Percentiles rank a stretch among this genome's conserved stretches.
Conservation (phyloP, 2,888 invertebrate genomes). For the Endomychus coccineus region DNA sequence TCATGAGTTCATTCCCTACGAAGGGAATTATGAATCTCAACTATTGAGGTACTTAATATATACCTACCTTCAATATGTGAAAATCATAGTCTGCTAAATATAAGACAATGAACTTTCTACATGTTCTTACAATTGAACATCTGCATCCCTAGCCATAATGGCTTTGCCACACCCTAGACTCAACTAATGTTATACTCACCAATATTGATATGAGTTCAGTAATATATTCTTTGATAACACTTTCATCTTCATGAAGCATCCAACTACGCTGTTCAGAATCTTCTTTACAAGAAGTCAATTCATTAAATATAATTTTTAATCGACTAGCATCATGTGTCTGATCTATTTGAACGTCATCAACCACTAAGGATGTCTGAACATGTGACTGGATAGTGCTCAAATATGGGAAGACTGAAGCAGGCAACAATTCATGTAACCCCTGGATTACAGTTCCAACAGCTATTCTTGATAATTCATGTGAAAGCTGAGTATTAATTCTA, state of each 20-base stretch:
- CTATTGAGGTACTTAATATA: no score
- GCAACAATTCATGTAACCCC: constrained; percentile 50
- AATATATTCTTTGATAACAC: constrained; percentile 78
- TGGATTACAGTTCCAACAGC: constrained; percentile 68
- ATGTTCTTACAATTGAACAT: no score
- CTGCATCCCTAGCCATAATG: no score
- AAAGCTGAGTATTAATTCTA: constrained; percentile 74
- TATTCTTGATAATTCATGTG: constrained; percentile 78
- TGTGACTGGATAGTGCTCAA: constrained; percentile 51
- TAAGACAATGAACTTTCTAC: no score
- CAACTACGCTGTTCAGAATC: constrained; percentile 94
- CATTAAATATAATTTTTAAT: constrained; percentile 73
- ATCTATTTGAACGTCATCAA: constrained; percentile 58
- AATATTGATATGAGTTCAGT: constrained; percentile 75
- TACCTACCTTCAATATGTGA: no score
- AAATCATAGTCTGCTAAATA: no score
- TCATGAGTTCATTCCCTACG: no score
- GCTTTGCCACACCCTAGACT: no score
- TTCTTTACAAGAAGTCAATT: constrained; percentile 82
- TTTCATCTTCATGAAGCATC: constrained; percentile 91
- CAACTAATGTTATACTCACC: constrained; percentile 51
- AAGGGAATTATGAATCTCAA: no score
- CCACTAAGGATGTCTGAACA: constrained; percentile 52
- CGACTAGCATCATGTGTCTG: constrained; percentile 79
- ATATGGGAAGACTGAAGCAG: constrained; percentile 53